phyloP scores from a whole-genome alignment of 2,113 vertebrate genomes.

The Turnix velox region DNA sequence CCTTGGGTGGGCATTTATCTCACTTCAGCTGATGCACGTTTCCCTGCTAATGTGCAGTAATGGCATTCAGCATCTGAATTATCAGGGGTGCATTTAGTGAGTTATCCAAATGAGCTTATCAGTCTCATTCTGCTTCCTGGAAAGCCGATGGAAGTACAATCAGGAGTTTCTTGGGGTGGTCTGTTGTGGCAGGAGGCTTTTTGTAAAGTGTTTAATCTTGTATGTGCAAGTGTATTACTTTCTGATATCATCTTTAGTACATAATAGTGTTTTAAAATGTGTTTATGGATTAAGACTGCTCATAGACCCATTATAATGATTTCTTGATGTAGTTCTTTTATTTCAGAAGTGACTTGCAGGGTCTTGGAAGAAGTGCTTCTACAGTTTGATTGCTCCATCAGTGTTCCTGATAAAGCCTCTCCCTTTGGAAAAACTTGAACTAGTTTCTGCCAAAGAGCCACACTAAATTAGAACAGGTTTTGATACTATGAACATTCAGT shows the following conservation, averaged over 20 bases:
- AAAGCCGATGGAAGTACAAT: background rate
- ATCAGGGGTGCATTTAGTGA: background rate
- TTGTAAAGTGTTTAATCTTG: background rate
- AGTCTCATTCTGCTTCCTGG: background rate
- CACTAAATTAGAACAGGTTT: background rate
- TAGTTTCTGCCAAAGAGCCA: background rate
- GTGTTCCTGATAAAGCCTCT: background rate
- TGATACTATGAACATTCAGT: background rate
- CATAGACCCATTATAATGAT: background rate
- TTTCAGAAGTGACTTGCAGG: background rate
- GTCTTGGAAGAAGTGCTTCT: conserved; percentile 12
- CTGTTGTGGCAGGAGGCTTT: background rate
- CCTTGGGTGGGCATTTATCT: background rate
- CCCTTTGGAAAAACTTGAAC: background rate
- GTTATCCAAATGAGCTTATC: background rate
- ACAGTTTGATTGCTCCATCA: background rate
- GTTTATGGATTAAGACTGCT: background rate
- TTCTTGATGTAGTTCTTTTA: background rate
- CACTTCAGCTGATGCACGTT: background rate
- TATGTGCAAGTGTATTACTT: background rate
- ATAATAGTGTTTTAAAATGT: conserved; percentile 6
- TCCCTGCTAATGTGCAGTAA: background rate
- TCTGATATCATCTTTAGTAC: background rate
- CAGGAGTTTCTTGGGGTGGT: background rate
- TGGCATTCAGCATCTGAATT: background rate